phyloP scores from a whole-genome alignment of 2,113 vertebrate genomes.

The Octodon degus region DNA sequence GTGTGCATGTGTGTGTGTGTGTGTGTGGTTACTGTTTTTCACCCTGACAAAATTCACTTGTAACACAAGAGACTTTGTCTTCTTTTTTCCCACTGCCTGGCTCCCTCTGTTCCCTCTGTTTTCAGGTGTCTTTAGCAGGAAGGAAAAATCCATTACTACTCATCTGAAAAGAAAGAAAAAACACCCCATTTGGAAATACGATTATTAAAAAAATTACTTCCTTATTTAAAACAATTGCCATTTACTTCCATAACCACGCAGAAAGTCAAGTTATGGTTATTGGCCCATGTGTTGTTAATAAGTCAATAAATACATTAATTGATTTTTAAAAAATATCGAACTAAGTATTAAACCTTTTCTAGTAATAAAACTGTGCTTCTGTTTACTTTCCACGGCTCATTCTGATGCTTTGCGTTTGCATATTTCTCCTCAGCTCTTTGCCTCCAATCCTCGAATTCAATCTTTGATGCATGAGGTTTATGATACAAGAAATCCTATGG shows the following conservation, averaged over 20 bases:
- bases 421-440: constrained; percentile 89
- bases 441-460: constrained; percentile 82
- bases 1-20: neutral
- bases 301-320: neutral
- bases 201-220: neutral
- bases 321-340: neutral
- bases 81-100: neutral
- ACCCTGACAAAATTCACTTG: neutral
- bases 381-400: constrained; percentile 17
- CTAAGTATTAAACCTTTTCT: neutral
- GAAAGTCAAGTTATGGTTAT: constrained; percentile 1
- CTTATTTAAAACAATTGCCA: neutral
- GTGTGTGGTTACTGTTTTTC: neutral
- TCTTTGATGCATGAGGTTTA: constrained; percentile 82
- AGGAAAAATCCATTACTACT: neutral
- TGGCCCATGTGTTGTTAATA: neutral
- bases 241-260: neutral
- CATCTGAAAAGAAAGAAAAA: neutral
- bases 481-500: constrained; percentile 76
- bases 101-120: neutral
- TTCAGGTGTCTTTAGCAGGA: neutral
- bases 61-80: neutral
- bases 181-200: neutral
- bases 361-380: neutral
- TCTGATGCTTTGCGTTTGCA: constrained; percentile 20